These are phyloP conservation scores for Oreotrochilus melanogaster DNA, from an alignment of 2,113 vertebrate species.

Conservation along the genomic window DNA sequence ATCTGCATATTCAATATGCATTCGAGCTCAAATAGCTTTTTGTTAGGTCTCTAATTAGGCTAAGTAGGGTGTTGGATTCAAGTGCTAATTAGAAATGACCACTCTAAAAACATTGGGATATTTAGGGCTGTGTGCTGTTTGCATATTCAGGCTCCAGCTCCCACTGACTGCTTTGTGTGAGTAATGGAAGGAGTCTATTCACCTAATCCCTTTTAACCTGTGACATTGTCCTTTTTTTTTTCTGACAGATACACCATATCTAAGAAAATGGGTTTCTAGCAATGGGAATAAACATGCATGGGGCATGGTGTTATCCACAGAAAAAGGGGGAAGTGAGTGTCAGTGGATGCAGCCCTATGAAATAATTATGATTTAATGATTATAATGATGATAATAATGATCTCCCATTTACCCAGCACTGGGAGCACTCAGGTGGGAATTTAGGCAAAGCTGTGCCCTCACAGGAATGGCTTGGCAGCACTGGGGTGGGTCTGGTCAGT, in stretches of 20 bases:
- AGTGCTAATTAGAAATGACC: slow-evolving; percentile 65
- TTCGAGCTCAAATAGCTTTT: slow-evolving; percentile 13
- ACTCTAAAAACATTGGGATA: slow-evolving; percentile 32
- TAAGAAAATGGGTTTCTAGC: not conserved
- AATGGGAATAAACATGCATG: not conserved
- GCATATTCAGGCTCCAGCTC: not conserved
- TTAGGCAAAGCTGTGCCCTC: not conserved
- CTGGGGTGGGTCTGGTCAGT: not conserved
- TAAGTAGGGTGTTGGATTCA: slow-evolving; percentile 53
- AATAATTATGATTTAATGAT: not conserved
- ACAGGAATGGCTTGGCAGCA: not conserved
- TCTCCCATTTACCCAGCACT: not conserved
- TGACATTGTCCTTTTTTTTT: not conserved
- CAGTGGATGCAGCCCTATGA: not conserved
- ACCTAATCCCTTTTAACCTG: slow-evolving; percentile 16
- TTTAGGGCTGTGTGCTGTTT: slow-evolving; percentile 13
- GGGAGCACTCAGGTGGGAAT: not conserved
- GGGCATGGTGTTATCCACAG: not conserved
- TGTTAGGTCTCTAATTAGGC: slow-evolving; percentile 54
- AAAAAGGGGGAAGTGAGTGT: not conserved
- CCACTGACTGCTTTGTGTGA: not conserved
- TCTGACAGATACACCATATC: not conserved
- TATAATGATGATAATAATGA: no score
- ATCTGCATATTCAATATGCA: not conserved
- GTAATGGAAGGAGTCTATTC: not conserved